Evolutionary conservation across 2,888 invertebrate genomes (phyloP), one percentile per base, ranked within the genome.

Genomic region (Gerosis bhagava): DNA sequence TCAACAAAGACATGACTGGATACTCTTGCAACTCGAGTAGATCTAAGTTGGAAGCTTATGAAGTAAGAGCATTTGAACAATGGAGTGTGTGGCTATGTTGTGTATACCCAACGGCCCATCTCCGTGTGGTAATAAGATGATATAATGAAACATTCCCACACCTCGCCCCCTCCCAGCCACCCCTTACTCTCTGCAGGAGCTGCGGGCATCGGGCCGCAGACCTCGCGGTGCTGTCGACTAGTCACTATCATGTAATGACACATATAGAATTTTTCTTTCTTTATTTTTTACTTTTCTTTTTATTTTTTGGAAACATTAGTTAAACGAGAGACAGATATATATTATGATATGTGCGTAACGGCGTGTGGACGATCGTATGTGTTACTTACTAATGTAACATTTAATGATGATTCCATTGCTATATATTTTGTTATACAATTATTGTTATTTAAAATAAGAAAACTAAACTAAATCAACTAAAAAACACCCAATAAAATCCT

Each of bases 301-400:
- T 67, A 67, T 68, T 73, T 76, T 82, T 86, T 86, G 79, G 76
- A 70, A 81, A 77, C 76, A 73, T 81, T n/a, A 83, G 81, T 73
- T 67, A 73, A 74, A 74, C 70, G n/a, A 76, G 72, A 77, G 70
- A 81, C 67, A 60, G 71, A 76, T 77, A 73, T 79, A 84, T n/a
- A n/a, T n/a, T n/a, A n/a, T 88, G 84, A 87, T 87, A 86, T 87
- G 87, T 87, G 87, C 86, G 86, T 84, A 83, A 77, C 77, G 74
- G 75, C 75, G 86, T 84, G 83, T 86, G 84, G 77, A 81, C 79
- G 74, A 82, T 70, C 73, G 78, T 82, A 79, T 83, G 82, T 81
- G 81, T 84, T 83, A 70, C 66, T 73, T 73, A 77, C 65, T 59
- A 74, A 69, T 82, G 82, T 83, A 79, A 78, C 75, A 60, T 64